phyloP scores from a whole-genome alignment of 2,797 vertebrate genomes.

The Podargus strigoides region DNA sequence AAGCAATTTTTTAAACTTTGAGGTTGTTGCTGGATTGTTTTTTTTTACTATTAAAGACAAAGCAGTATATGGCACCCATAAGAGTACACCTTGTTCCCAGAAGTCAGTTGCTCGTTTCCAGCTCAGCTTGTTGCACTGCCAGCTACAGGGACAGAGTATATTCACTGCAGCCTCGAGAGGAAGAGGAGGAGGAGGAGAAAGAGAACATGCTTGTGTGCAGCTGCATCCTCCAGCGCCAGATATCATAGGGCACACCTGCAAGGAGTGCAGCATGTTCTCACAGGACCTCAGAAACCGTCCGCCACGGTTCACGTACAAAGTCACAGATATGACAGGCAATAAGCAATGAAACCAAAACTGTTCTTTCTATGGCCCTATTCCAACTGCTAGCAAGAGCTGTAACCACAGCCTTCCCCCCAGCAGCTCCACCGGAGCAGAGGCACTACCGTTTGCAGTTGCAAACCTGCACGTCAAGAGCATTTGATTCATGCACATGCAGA shows the following conservation, averaged over 20 bases:
- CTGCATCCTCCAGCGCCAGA: not conserved
- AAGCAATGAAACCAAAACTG: not conserved
- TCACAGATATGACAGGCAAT: not conserved
- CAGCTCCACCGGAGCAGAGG: not conserved
- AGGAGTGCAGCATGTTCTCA: fast-evolving
- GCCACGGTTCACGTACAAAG: not conserved
- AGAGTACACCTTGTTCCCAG: not conserved
- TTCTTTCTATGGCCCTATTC: not conserved
- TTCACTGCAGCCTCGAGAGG: not conserved
- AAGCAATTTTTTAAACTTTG: not conserved
- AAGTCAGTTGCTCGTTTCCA: not conserved
- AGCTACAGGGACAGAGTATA: not conserved
- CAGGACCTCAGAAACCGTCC: not conserved
- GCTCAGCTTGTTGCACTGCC: not conserved
- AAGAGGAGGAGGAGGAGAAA: not conserved
- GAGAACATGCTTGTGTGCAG: not conserved
- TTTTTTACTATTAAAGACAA: not conserved
- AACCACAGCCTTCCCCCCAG: not conserved
- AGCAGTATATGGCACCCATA: not conserved
- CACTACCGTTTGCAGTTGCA: not conserved
- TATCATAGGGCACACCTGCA: fast-evolving
- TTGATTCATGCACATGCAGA: not conserved
- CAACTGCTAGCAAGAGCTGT: not conserved
- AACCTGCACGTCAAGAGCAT: not conserved
- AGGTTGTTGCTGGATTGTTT: too few relatives aligned